Base-by-base conservation (phyloP, 2,113 vertebrate genomes). In the Pongo pygmaeus region DNA sequence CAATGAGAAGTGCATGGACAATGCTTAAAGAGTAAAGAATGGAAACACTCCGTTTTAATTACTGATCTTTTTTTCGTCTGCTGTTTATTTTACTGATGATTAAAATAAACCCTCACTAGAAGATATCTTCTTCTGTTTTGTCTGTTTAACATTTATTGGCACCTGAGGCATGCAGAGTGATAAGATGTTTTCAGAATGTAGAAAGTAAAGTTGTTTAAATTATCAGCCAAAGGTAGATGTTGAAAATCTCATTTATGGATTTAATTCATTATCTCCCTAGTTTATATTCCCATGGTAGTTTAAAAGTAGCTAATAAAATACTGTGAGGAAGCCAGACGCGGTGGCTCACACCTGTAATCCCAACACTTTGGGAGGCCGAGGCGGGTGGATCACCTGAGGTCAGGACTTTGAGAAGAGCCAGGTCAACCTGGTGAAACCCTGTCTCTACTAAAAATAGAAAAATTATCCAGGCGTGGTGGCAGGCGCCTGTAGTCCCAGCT, bases 181-280 rank as follows among this genome's bases (percentile, higher is more conserved):
- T 91, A 90, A 74, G 46, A 46, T 91, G 18, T 93, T 96, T 93
- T 96, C 70, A 80, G 35, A 92, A 74, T 87, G 70, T 38, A 72
- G 48, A 80, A 75, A 94, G 16, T 59, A 50, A 48, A 91, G 27
- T 75, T 92, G n/a, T 74, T 95, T 93, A 96, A 91, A 89, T 96
- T 93, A 72, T 83, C 20, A 79, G 32, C 40, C 43, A 78, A 72
- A 86, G 69, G 8, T 70, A 80, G 25, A 80, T 92, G 57, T 12
- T 91, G 27, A 94, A 75, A 72, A 81, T 92, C n/a, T 85, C n/a
- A n/a, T 84, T 78, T 84, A 8, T 46, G 25, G 64, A 57, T 80
- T 84, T 95, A 93, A 92, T 92, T 92, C 35, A 79, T 96, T 67
- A 55, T 50, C 67, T 78, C 43, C 27, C 52, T 94, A 22, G 84